phyloP scores from a whole-genome alignment of 2,797 vertebrate species.

The Enteromius argenteus region DNA sequence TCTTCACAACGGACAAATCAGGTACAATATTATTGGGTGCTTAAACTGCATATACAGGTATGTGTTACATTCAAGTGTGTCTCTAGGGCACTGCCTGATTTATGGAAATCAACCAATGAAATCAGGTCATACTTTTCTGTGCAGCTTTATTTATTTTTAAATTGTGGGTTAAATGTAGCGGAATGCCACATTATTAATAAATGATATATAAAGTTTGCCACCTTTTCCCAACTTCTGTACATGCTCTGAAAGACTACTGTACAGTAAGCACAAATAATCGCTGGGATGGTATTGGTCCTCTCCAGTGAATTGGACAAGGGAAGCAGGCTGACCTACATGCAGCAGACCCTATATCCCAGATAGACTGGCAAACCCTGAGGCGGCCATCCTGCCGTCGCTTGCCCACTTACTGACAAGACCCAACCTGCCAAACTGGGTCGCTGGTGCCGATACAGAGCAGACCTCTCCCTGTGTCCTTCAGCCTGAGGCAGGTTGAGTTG shows the following conservation, averaged over 20 bases:
- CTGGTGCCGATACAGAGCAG: slow-evolving; percentile 57
- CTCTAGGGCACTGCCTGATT: background rate
- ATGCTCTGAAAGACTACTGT: slow-evolving; percentile 10
- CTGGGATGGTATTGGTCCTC: slow-evolving; percentile 29
- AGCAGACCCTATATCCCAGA: slow-evolving; percentile 74
- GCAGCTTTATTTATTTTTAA: slow-evolving; percentile 5
- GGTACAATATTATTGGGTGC: background rate
- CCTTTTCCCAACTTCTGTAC: background rate
- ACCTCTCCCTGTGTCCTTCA: slow-evolving; percentile 51
- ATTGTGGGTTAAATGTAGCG: background rate
- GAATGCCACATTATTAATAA: background rate
- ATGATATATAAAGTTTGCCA: background rate
- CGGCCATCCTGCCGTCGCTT: slow-evolving; percentile 47
- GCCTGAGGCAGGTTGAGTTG: slow-evolving; percentile 33
- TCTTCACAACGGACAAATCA: background rate
- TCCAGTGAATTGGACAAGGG: slow-evolving; percentile 39
- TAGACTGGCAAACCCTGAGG: slow-evolving; percentile 71
- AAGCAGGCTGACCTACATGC: slow-evolving; percentile 80
- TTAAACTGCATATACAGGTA: background rate
- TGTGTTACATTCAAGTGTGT: background rate
- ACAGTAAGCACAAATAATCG: slow-evolving; percentile 6
- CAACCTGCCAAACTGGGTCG: slow-evolving; percentile 71
- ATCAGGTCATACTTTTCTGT: background rate
- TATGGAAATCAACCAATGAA: slow-evolving; percentile 3
- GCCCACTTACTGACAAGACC: slow-evolving; percentile 64